Conservation (phyloP, 1,140 invertebrate genomes). For the Maconellicoccus hirsutus region DNA sequence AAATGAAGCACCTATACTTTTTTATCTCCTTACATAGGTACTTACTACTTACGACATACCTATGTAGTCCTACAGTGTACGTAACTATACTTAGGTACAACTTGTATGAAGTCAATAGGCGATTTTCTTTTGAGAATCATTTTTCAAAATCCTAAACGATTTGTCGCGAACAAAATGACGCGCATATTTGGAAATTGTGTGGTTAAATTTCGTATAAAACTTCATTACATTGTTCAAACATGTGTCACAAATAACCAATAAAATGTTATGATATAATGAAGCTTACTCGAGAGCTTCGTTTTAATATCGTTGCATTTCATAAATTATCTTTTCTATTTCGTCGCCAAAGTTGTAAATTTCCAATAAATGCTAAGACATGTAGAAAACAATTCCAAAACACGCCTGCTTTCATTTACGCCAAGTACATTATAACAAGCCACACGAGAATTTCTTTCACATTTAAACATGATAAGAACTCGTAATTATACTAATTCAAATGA, state of each 20-base stretch:
- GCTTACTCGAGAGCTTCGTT: neutral
- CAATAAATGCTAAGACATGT: neutral
- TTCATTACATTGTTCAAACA: neutral
- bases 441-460: neutral
- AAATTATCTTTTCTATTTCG: neutral
- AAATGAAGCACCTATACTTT: too few species aligned
- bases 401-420: neutral
- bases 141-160: neutral
- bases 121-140: neutral
- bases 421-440: neutral
- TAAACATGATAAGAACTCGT: neutral
- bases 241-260: constrained; percentile 4
- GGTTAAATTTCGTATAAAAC: neutral
- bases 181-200: neutral
- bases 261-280: neutral
- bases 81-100: too few species aligned
- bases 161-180: neutral
- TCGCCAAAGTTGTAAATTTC: neutral
- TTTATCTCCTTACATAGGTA: too few species aligned
- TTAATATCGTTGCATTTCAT: neutral
- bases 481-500: neutral
- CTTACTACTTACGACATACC: too few species aligned
- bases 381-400: neutral
- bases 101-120: too few species aligned
- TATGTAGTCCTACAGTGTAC: too few species aligned